Conservation (phyloP, 2,797 vertebrate species). For the Peromyscus attwateri region DNA sequence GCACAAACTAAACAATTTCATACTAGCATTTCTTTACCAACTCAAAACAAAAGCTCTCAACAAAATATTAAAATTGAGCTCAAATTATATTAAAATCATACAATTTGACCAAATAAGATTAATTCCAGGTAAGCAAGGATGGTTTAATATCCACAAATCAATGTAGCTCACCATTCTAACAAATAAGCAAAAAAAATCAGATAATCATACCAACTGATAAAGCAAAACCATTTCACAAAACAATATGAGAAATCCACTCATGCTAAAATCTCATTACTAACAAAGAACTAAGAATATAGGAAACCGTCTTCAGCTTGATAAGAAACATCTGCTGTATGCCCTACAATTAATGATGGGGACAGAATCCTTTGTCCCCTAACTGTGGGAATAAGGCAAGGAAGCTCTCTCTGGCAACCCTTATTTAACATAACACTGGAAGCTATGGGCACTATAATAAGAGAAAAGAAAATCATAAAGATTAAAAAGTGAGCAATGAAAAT, state of each 20-base stretch:
- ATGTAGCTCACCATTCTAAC: neutral
- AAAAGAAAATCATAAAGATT: neutral
- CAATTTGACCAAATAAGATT: neutral
- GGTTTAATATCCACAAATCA: neutral
- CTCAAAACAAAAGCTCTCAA: conserved; percentile 19
- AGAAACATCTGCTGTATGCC: neutral
- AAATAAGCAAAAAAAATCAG: neutral
- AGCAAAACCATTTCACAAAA: conserved; percentile 18
- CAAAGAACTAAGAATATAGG: neutral
- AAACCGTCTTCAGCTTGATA: conserved; percentile 20
- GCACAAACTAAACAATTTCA: conserved; percentile 3
- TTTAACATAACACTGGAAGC: neutral
- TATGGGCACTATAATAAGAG: neutral
- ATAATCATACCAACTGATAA: neutral
- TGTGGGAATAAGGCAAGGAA: neutral
- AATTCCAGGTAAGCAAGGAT: neutral
- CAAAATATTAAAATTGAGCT: conserved; percentile 26
- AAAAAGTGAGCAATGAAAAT: neutral
- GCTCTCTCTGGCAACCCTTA: neutral
- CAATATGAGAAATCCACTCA: neutral
- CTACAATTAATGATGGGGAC: neutral
- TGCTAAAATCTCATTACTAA: neutral
- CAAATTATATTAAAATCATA: conserved; percentile 8
- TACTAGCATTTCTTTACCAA: conserved; percentile 7
- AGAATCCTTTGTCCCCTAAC: neutral